phyloP scores from a whole-genome alignment of 2,888 invertebrate genomes.

The Nephrotoma appendiculata region DNA sequence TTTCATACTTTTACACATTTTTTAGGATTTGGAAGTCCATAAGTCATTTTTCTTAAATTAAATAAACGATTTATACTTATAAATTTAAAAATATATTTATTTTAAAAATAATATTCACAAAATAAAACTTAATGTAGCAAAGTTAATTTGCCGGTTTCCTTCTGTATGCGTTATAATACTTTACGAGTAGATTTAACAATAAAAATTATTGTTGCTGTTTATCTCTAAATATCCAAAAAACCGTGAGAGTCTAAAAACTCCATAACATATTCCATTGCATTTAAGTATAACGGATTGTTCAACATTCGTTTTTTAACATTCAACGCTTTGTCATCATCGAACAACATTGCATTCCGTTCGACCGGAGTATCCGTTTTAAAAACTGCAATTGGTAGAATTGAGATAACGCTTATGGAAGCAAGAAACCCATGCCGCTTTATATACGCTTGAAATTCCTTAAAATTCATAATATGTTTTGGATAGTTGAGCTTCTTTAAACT shows the following conservation, averaged over 20 bases:
- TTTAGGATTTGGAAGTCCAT: no score
- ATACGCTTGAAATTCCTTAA: background rate
- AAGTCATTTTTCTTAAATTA: no score
- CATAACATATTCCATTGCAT: background rate
- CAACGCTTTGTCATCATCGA: background rate
- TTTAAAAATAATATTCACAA: background rate
- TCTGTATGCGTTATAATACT: no score
- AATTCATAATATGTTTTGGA: background rate
- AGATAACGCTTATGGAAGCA: background rate
- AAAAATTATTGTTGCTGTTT: background rate
- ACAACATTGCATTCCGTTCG: background rate
- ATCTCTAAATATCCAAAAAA: background rate
- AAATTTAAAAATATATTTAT: background rate
- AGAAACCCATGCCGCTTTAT: background rate
- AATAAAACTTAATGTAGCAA: background rate
- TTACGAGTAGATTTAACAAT: no score
- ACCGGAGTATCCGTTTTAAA: background rate
- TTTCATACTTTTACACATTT: no score
- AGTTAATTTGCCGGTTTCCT: no score
- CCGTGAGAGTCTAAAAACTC: background rate
- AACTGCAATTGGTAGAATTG: no score
- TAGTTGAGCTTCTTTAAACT: background rate
- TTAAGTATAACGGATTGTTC: background rate
- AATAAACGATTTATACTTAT: no score
- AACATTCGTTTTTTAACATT: background rate